These are phyloP conservation scores for Steinernema khuongi DNA, from an alignment of 1,140 invertebrate genomes.

Conservation along the genomic window DNA sequence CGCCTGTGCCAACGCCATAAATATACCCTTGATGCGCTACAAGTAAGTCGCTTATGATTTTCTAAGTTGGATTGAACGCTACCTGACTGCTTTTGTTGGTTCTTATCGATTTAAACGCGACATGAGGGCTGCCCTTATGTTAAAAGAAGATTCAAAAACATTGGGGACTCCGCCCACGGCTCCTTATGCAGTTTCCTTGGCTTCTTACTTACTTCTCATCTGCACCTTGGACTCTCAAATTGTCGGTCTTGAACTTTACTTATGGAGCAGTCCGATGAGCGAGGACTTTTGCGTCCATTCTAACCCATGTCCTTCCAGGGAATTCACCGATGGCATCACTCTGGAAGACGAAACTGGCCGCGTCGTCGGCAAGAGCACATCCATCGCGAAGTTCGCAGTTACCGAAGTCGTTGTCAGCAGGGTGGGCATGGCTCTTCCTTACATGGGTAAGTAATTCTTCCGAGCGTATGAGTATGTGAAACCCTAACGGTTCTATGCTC, in stretches of 20 bases:
- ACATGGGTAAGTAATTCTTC: slow-evolving; percentile 75
- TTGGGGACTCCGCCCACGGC: too few species aligned
- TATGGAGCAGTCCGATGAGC: too few species aligned
- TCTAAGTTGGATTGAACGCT: too few species aligned
- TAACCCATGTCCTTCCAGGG: slow-evolving; percentile 49
- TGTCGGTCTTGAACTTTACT: too few species aligned
- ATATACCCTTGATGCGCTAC: slow-evolving; percentile 80
- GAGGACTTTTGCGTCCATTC: slow-evolving; percentile 11
- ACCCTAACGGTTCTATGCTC: not conserved
- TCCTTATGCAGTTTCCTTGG: too few species aligned
- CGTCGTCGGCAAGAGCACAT: slow-evolving; percentile 64
- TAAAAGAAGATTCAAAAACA: too few species aligned
- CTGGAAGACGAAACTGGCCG: slow-evolving; percentile 61
- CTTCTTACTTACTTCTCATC: too few species aligned
- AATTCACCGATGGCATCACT: slow-evolving; percentile 61
- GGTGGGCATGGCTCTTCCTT: slow-evolving; percentile 79
- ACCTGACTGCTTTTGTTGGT: too few species aligned
- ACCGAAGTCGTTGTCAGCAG: slow-evolving; percentile 77
- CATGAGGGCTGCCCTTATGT: too few species aligned
- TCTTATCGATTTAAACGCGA: too few species aligned
- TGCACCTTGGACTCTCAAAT: too few species aligned
- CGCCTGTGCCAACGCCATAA: slow-evolving; percentile 81
- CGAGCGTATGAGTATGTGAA: too few species aligned
- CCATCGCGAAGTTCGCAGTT: slow-evolving; percentile 73
- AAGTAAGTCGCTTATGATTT: slow-evolving; percentile 59